Base-by-base conservation (phyloP, 2,113 vertebrate species). In the Phylloscopus whistleri region DNA sequence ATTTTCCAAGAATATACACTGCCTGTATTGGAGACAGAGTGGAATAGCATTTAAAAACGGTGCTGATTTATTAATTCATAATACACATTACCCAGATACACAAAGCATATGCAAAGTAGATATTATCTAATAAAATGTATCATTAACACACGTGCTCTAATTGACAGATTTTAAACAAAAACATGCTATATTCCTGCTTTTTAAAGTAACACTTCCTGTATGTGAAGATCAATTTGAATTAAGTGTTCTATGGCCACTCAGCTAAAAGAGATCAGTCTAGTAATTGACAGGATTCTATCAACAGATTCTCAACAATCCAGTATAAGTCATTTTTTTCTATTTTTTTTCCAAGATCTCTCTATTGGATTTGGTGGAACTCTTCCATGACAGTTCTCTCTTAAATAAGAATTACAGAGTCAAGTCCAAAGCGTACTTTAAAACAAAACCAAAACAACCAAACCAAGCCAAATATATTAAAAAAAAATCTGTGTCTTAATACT, bases 221-320 rank as follows among this genome's bases (percentile, higher is more conserved):
- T 3, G 3, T 44, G 56, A 91, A 95, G 87, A 94, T 92, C 94
- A 84, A 92, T 95, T 75, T 72, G 94, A 93, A 96, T 92, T 95
- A 84, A 87, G 89, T 78, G 67, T 79, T 88, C 80, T 69, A 67
- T 0, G 31, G 51, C 77, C 63, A 86, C 83, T 88, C 93, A 77
- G 84, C 84, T 88, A 76, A 91, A 97, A 94, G 8, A 95, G 53
- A 83, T 89, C 44, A 93, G 70, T 52, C 56, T 37, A 74, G 72
- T 74, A 84, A 97, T 63, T 80, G 90, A 28, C 6, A 31, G 64
- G 13, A 49, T 56, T 70, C 63, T 68, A 75, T 59, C n/a, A 28
- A 87, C 8, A 90, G 37, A 55, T 48, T 60, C 56, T 68, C 62
- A 69, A 35, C 72, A 77, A 67, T 48, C 49, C 74, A 66, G 16